phyloP scores from a whole-genome alignment of 2,888 invertebrate species.

The Tipula vernalis region DNA sequence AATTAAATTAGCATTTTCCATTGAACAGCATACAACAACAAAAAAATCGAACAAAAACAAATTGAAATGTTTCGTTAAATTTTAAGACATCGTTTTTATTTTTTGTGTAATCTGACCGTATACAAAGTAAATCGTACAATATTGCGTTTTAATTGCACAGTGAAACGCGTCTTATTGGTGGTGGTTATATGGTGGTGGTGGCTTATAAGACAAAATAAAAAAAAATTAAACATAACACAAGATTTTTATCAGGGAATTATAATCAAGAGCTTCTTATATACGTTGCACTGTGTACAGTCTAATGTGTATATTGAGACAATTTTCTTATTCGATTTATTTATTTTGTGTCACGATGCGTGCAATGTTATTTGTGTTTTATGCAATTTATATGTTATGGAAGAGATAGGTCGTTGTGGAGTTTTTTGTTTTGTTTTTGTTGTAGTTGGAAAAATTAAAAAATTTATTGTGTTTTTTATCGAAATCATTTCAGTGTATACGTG shows the following conservation, averaged over 20 bases:
- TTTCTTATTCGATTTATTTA: slow-evolving; percentile 4
- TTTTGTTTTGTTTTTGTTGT: not conserved
- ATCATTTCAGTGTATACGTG: not conserved
- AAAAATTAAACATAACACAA: not conserved
- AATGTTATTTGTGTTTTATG: slow-evolving; percentile 7
- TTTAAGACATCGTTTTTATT: not conserved
- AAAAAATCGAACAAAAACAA: not conserved
- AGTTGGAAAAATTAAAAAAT: not conserved
- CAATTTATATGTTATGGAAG: not conserved
- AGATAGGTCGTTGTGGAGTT: not conserved
- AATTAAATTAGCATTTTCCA: slow-evolving; percentile 4
- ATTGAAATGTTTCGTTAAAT: slow-evolving; percentile 8
- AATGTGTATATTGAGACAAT: not conserved
- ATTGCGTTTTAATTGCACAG: slow-evolving; percentile 7
- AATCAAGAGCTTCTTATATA: not conserved
- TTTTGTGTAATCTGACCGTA: not conserved
- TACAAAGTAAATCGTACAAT: not conserved
- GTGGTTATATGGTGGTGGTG: not conserved
- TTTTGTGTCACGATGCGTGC: slow-evolving; percentile 9
- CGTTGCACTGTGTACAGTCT: not conserved
- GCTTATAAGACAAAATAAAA: not conserved
- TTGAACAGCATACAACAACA: not conserved
- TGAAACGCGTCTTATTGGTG: not conserved
- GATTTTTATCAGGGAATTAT: not conserved
- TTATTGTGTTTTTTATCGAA: not conserved